A percentile compares a stretch with the other conserved stretches of the same genome.
Evolutionary conservation across 2,888 invertebrate species (phyloP).

Genomic region (Calliphora vomitoria): DNA sequence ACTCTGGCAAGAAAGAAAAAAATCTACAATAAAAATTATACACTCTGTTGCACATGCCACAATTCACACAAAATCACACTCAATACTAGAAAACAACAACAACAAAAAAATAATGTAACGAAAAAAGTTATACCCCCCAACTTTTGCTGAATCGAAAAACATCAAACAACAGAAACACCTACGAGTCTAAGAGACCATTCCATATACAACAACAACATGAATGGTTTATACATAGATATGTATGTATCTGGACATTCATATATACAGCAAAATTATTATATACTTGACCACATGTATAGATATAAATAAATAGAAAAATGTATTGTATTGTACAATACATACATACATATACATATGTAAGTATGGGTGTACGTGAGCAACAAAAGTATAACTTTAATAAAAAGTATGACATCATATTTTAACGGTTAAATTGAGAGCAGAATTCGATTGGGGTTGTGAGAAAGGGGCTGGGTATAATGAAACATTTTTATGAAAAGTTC

Average conservation of each 20-base stretch:
- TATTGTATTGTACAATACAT: background rate
- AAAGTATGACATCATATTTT: slow-evolving; percentile 81
- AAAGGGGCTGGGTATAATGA: slow-evolving; percentile 25
- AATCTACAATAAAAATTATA: slow-evolving; percentile 75
- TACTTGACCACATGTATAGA: slow-evolving; percentile 57
- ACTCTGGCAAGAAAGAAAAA: slow-evolving; percentile 37
- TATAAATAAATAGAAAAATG: background rate
- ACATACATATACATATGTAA: slow-evolving; percentile 1
- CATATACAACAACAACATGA: slow-evolving; percentile 26
- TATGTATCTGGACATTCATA: background rate
- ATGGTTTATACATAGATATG: slow-evolving; percentile 50
- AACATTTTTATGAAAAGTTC: slow-evolving; percentile 81
- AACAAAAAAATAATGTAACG: slow-evolving; percentile 50
- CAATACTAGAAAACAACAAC: slow-evolving; percentile 43
- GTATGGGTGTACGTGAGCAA: slow-evolving; percentile 3
- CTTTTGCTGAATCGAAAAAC: slow-evolving; percentile 30
- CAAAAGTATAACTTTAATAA: slow-evolving; percentile 71
- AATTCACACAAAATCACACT: slow-evolving; percentile 76
- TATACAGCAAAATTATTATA: slow-evolving; percentile 33
- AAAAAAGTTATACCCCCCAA: slow-evolving; percentile 42
- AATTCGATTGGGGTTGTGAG: slow-evolving; percentile 18
- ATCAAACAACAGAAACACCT: slow-evolving; percentile 57
- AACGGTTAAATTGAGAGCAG: slow-evolving; percentile 62
- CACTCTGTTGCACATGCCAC: slow-evolving; percentile 77
- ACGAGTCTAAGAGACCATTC: slow-evolving; percentile 49